These are phyloP conservation scores for Apoda limacodes DNA, from an alignment of 2,888 invertebrate species.

Conservation along the genomic window DNA sequence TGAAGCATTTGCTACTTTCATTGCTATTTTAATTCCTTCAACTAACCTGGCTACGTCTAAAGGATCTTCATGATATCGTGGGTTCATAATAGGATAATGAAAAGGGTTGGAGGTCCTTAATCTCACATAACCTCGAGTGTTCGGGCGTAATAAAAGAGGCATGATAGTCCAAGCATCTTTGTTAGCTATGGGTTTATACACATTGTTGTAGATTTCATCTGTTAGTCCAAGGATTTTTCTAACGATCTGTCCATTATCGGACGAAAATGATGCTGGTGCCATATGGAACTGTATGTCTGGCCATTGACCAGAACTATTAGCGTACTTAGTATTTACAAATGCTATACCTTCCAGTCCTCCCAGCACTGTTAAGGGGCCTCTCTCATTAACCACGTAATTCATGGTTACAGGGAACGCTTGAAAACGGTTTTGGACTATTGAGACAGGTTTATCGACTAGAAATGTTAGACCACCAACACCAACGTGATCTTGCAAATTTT, in stretches of 20 bases:
- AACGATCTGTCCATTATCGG: slow-evolving; percentile 81
- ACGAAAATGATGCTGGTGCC: slow-evolving; percentile 89
- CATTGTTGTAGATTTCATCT: slow-evolving; percentile 82
- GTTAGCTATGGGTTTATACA: slow-evolving; percentile 84
- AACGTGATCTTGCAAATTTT: slow-evolving; percentile 90
- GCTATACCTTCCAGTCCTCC: slow-evolving; percentile 91
- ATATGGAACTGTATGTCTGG: slow-evolving; percentile 94
- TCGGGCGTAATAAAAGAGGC: slow-evolving; percentile 84
- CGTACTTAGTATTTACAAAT: slow-evolving; percentile 87
- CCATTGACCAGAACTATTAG: slow-evolving; percentile 81
- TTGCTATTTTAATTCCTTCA: slow-evolving; percentile 83
- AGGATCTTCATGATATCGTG: slow-evolving; percentile 91
- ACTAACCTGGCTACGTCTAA: slow-evolving; percentile 83
- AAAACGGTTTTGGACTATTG: slow-evolving; percentile 83
- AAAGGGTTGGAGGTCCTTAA: slow-evolving; percentile 86
- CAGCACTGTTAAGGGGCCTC: slow-evolving; percentile 81
- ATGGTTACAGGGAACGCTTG: slow-evolving; percentile 83
- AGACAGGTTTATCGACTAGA: slow-evolving; percentile 83
- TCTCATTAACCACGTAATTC: slow-evolving; percentile 80
- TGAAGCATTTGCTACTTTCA: slow-evolving; percentile 78
- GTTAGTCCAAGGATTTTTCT: slow-evolving; percentile 83
- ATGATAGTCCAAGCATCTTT: slow-evolving; percentile 87
- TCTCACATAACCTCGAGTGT: slow-evolving; percentile 81
- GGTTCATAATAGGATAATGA: slow-evolving; percentile 88
- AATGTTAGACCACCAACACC: slow-evolving; percentile 87